These are phyloP conservation scores for Neodiprion lecontei DNA, from an alignment of 1,140 invertebrate species.

Conservation along the genomic window DNA sequence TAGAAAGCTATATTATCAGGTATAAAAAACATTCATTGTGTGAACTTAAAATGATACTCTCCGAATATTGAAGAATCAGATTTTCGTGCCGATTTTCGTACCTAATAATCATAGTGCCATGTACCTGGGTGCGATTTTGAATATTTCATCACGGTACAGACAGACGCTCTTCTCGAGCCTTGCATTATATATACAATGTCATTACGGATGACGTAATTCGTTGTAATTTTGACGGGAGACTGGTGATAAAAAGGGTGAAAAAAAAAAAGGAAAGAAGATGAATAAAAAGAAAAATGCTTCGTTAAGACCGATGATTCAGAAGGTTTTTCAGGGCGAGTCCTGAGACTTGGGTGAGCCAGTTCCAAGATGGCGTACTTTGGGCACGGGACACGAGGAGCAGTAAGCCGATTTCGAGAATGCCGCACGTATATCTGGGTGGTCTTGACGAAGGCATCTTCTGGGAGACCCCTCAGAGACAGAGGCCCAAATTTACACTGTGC, in stretches of 20 bases:
- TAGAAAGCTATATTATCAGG: too few species aligned
- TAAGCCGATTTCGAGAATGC: conserved; percentile 2
- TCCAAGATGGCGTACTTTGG: conserved; percentile 6
- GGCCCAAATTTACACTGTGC: conserved; percentile 6
- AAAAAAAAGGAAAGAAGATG: neutral
- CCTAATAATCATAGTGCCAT: too few species aligned
- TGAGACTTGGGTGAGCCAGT: conserved; percentile 2
- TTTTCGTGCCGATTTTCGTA: too few species aligned
- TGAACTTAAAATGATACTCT: too few species aligned
- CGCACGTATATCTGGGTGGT: conserved; percentile 6
- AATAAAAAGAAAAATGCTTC: neutral
- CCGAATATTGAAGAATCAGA: too few species aligned
- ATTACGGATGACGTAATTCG: neutral
- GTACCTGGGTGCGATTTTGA: too few species aligned
- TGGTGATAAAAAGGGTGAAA: neutral
- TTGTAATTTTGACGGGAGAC: neutral
- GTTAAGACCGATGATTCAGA: conserved; percentile 5
- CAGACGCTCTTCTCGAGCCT: too few species aligned
- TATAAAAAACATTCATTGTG: too few species aligned
- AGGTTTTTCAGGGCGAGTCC: conserved; percentile 1
- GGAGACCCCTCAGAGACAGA: conserved; percentile 3
- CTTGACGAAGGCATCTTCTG: conserved; percentile 3
- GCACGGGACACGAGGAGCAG: neutral
- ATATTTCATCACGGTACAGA: too few species aligned
- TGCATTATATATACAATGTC: too few species aligned